Evolutionary conservation across 1,140 invertebrate species (phyloP), one percentile per base, ranked within the genome.

Genomic region (Saxidomus purpurata): DNA sequence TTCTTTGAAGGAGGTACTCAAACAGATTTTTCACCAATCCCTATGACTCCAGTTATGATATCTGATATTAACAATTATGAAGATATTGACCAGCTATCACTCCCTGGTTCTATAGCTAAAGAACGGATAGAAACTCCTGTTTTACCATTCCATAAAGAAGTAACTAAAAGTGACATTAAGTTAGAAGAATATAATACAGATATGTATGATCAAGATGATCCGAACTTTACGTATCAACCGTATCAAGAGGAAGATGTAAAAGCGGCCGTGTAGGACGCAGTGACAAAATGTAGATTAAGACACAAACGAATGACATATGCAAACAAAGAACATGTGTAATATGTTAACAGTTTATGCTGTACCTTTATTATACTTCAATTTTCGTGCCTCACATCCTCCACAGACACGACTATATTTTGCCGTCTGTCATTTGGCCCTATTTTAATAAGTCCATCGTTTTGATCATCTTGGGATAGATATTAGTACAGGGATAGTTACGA

Each of bases 11-110:
- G 43, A n/a, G 61, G 55, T 9, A 88, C 86, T 17, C 86, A 88
- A 25, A 88, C 86, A 25, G 86, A 88, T n/a, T 88, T 88, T 38
- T 88, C 86, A 13, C 86, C 86, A 11, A 88, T 88, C 28, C 86
- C 86, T 9, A 55, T 85, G 22, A 85, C 83, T 34, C 83, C 83
- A 1, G 83, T 85, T 47, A 69, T 69, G 47, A 74, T 85, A 36
- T 67, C 40, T 13, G 67, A 47, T 19, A 61, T 61, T 28, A 61
- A 61, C 31, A 76, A 69, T 55, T 38, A 74, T 0, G 69, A 76
- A 25, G 47, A n/a, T 6, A 34, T 47, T 22, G 86, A 81, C 2
- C 36, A 28, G n/a, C 17, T 88, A 19, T 88, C 86, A 15, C 38
- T 81, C 0, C 86, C 55, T 8, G 43, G 55, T 47, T 52, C 43